Conservation (phyloP, 2,888 invertebrate species). For the Cephus pulcher region DNA sequence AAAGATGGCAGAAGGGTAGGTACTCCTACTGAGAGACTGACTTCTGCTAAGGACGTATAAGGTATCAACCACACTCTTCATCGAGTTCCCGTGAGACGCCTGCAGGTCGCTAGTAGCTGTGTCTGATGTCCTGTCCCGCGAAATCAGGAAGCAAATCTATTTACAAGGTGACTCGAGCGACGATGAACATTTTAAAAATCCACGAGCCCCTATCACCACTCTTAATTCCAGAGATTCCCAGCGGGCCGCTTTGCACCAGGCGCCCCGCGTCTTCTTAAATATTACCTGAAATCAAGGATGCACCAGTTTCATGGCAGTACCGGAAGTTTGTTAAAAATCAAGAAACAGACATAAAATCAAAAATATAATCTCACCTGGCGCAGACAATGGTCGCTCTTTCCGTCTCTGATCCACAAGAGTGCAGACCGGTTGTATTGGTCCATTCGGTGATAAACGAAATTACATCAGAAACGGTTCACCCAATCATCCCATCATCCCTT, state of each 20-base stretch:
- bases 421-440: slow-evolving; percentile 48
- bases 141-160: not conserved
- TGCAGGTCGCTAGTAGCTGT: not conserved
- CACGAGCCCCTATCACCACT: not conserved
- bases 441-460: slow-evolving; percentile 59
- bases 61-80: not conserved
- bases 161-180: not conserved
- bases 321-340: not conserved
- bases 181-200: not conserved
- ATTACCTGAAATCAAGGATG: no score
- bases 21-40: not conserved
- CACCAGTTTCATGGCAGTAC: not conserved
- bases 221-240: not conserved
- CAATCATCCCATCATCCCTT: slow-evolving; percentile 56
- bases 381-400: not conserved
- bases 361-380: not conserved
- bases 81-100: not conserved
- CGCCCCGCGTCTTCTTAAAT: no score
- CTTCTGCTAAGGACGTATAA: not conserved
- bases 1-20: not conserved
- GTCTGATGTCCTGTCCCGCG: not conserved
- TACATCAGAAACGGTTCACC: slow-evolving; percentile 56
- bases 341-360: not conserved
- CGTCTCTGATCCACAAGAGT: not conserved
- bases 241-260: not conserved